phyloP scores from a whole-genome alignment of 2,888 invertebrate genomes.

The Polyommatus iphigenia region DNA sequence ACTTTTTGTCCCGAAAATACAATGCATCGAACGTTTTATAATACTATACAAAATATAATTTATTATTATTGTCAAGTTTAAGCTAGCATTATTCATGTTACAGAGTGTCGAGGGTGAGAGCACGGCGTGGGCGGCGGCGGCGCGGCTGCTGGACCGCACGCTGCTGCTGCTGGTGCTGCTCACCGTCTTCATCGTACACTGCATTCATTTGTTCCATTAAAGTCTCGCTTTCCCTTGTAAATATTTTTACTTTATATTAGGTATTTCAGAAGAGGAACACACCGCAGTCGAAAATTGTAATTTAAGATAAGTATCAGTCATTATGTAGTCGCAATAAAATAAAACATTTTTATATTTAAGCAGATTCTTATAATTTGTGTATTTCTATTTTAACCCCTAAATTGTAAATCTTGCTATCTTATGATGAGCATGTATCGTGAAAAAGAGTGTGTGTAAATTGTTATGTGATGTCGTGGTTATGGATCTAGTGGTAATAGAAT shows the following conservation, averaged over 20 bases:
- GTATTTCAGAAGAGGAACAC: not conserved
- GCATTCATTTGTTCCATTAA: slow-evolving; percentile 39
- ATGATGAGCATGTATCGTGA: no score
- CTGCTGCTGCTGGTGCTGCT: slow-evolving; percentile 47
- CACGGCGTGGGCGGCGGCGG: slow-evolving; percentile 61
- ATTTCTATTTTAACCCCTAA: not conserved
- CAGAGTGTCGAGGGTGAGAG: slow-evolving; percentile 43
- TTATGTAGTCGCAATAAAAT: not conserved
- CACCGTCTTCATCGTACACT: slow-evolving; percentile 45
- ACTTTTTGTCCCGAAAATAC: no score
- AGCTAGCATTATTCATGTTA: not conserved
- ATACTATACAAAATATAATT: no score
- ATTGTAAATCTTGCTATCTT: not conserved
- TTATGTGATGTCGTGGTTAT: not conserved
- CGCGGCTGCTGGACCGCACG: slow-evolving; percentile 55
- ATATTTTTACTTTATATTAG: not conserved
- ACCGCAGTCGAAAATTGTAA: not conserved
- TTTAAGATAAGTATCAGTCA: not conserved
- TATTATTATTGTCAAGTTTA: no score
- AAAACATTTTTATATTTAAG: not conserved
- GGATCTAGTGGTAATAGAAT: no score
- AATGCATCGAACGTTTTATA: no score
- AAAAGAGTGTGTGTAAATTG: no score
- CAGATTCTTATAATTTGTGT: not conserved
- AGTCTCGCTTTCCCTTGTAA: slow-evolving; percentile 8